phyloP scores from a whole-genome alignment of 1,140 invertebrate species.

The Psix sp. region DNA sequence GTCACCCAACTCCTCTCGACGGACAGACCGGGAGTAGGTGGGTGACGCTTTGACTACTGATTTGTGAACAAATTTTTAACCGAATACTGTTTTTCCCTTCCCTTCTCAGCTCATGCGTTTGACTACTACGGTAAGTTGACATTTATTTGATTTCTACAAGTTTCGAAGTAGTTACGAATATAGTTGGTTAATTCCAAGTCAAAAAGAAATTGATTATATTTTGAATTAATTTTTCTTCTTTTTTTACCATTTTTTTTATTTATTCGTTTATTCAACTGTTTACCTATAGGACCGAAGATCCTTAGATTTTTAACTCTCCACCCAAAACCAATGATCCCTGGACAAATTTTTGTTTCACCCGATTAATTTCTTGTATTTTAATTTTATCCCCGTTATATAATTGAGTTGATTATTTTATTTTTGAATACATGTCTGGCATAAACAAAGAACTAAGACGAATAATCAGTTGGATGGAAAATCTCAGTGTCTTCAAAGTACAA shows the following conservation, averaged over 20 bases:
- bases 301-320: slow-evolving; percentile 65
- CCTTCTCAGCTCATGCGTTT: slow-evolving; percentile 93
- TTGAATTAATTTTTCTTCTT: slow-evolving; percentile 1
- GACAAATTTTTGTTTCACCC: slow-evolving; percentile 37
- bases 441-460: no score
- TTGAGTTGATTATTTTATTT: slow-evolving; percentile 45
- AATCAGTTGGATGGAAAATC: no score
- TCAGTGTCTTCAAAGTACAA: no score
- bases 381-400: slow-evolving; percentile 19
- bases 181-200: no score
- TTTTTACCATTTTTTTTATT: slow-evolving; percentile 7
- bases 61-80: slow-evolving; percentile 72
- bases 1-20: no score
- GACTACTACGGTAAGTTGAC: slow-evolving; percentile 99
- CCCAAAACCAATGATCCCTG: slow-evolving; percentile 58
- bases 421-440: slow-evolving; percentile 59
- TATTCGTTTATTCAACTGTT: slow-evolving; percentile 3
- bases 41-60: slow-evolving; percentile 63
- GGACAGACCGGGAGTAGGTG: slow-evolving; percentile 72
- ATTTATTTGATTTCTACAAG: slow-evolving; percentile 80
- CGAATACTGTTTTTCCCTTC: slow-evolving; percentile 81
- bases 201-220: no score
- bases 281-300: slow-evolving; percentile 5
- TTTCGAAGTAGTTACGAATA: slow-evolving; percentile 38
- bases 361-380: slow-evolving; percentile 14